Evolutionary conservation across 2,113 vertebrate genomes (phyloP), one percentile per base, ranked within the genome.

Genomic region (Platysteira castanea): DNA sequence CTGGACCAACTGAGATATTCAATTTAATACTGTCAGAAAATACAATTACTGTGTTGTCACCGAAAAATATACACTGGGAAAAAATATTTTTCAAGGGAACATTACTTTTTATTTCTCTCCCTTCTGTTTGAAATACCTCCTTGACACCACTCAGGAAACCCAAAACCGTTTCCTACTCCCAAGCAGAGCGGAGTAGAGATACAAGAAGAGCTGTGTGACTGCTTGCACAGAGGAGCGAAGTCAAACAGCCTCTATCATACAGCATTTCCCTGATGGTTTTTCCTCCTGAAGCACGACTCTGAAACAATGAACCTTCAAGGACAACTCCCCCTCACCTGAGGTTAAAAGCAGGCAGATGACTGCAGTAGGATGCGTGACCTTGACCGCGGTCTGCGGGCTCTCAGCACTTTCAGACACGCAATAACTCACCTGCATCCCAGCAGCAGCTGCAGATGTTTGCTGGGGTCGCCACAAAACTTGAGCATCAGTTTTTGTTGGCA

Each of bases 361-460:
- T 0, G 6, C 61, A n/a, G 35, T 1, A 37, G 68, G 61, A 76
- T 5, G 19, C 1, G 3, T 3, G 54, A 89, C 67, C 89, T 80
- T 61, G 70, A 5, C n/a, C 3, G 5, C 1, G 50, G 24, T 6
- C 21, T 11, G 6, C 0, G 0, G 44, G 59, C 15, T 39, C 81
- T 85, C 94, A 73, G 94, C 63, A 30, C 70, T 87, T 87, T 15
- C 52, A 50, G 39, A 24, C 50, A 24, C 0, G 0, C 27, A 24
- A 2, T 21, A 61, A 56, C 60, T 83, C 84, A 85, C 31, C 26
- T 82, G 16, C 57, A 87, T 8, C 49, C 74, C 53, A 81, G 65
- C 39, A 75, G 44, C 81, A 87, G n/a, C 54, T 63, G 37, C 3
- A 64, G 12, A 30, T 8, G 7, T 12, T 76, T 35, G 22, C 1